Conservation (phyloP, 2,888 invertebrate genomes). For the Eretmocerus hayati region DNA sequence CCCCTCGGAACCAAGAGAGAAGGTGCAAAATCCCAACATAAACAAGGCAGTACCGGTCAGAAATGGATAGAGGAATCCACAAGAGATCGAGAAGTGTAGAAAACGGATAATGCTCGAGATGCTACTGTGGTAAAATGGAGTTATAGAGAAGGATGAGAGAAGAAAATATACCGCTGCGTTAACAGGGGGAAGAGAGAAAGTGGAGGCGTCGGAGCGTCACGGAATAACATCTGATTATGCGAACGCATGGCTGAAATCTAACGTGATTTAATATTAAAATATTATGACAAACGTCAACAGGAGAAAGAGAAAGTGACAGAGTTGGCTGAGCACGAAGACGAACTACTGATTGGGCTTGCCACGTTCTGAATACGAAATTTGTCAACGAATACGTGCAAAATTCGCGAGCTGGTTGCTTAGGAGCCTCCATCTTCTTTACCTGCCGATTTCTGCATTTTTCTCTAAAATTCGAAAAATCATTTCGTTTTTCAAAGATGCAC, state of each 20-base stretch:
- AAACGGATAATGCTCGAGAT: no score
- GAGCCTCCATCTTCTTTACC: no score
- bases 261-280: constrained; percentile 48
- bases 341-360: constrained; percentile 41
- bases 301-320: constrained; percentile 27
- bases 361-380: constrained; percentile 42
- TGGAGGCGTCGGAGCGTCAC: constrained; percentile 8
- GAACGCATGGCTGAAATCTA: constrained; percentile 45
- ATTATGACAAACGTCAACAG: constrained; percentile 48
- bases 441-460: no score
- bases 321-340: constrained; percentile 13
- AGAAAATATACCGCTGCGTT: neutral
- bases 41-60: no score
- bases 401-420: no score
- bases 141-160: neutral
- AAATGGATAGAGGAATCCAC: no score
- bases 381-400: no score
- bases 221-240: constrained; percentile 44
- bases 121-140: neutral
- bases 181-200: neutral
- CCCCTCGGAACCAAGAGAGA: no score
- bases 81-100: no score
- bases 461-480: no score
- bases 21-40: no score
- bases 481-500: no score